Evolutionary conservation across 2,113 vertebrate species (phyloP), one percentile per base, ranked within the genome.

Genomic region (Xerus inauris): DNA sequence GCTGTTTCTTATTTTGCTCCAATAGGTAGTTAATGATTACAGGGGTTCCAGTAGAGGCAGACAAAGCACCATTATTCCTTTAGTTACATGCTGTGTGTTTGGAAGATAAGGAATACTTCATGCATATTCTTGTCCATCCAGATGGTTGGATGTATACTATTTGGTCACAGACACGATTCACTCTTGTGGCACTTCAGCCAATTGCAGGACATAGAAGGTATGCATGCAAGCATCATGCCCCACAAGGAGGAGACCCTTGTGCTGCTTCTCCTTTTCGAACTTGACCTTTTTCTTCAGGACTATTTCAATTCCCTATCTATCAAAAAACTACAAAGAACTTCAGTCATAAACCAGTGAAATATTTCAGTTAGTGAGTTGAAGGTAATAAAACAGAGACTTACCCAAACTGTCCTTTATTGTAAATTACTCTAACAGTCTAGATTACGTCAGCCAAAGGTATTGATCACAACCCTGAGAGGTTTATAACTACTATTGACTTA

Each of bases 401-500:
- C 92, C 94, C 95, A 96, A 95, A 94, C 95, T 97, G 97, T 97
- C 97, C 89, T 98, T 90, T 94, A 94, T 96, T 95, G 87, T 98
- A 98, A 97, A 98, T 98, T 97, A 97, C 11, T 72, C 62, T 72
- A 88, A 79, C 94, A 94, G 88, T 94, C 94, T 97, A 94, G 96
- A 98, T 98, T 97, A 98, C 97, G 49, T 98, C 98, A 98, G 94
- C 95, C 94, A 93, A 84, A 97, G 84, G 85, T 97, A 98, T 98
- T 97, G 98, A 98, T 98, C 98, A 95, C 83, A 65, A 65, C 0
- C 47, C 95, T 95, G 97, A 97, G 97, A 97, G 96, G 97, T 97
- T 98, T 98, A 98, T 97, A 97, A 98, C 97, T 90, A 72, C 94
- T 97, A 95, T 97, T 98, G 97, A 97, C 97, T 97, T 98, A 96